Evolutionary conservation across 2,888 invertebrate genomes (phyloP), one percentile per base, ranked within the genome.

Genomic region (Parnassius smintheus): DNA sequence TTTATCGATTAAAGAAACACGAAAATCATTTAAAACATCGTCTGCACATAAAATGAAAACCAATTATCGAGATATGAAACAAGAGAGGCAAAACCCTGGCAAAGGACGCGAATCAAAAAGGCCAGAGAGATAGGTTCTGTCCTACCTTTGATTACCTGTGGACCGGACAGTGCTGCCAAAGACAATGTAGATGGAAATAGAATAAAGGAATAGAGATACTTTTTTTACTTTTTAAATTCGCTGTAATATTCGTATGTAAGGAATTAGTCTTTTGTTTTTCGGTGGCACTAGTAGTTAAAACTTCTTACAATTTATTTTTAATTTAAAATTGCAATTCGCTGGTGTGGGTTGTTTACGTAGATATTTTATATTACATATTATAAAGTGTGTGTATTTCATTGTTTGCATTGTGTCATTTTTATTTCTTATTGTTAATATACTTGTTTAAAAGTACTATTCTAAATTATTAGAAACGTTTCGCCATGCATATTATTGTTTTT

Each of bases 111-210:
- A 74, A 71, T 83, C 84, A 83, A 85, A 89, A 87, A 86, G 82
- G 80, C 77, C 56, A 44, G 48, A 41, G 59, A 82, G 81, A 83
- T 82, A 76, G 83, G 80, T 86, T 88, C 88, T 87, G 87, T 88
- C 75, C 79, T 81, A 84, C 86, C 87, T 90, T 89, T 91, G 89
- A 91, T 90, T 91, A 90, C 86, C 80, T 78, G 67, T 76, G 76
- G 75, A 72, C 73, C 72, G 73, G 72, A 73, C 75, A 72, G 68
- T 68, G 64, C 66, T 66, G 65, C 62, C 69, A 72, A 73, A 77
- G 75, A 77, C 77, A 77, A 76, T 76, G 71, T 72, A 67, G 70
- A 73, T 69, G 72, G 72, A 72, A 80, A 76, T 74, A 70, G 70
- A 72, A 75, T 75, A 74, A 78, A 74, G 73, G 70, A 73, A 73